These are phyloP conservation scores for Volucella inanis DNA, from an alignment of 2,888 invertebrate species.

Conservation along the genomic window DNA sequence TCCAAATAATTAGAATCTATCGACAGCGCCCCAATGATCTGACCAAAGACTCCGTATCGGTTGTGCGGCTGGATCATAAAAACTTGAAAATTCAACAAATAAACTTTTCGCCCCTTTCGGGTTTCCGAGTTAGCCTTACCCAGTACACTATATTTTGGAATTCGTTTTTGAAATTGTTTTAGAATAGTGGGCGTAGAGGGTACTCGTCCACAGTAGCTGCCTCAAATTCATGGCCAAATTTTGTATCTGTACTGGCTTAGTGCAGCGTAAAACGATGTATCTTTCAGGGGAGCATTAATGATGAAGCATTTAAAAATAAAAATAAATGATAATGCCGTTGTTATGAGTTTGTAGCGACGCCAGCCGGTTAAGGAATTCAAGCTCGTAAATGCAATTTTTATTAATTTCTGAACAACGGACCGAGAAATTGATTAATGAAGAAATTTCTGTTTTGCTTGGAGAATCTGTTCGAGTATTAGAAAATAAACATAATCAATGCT, in stretches of 20 bases:
- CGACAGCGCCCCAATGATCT: constrained; percentile 59
- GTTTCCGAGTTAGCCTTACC: not conserved
- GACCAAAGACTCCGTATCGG: constrained; percentile 72
- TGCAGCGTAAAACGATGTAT: not conserved
- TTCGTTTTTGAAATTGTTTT: constrained; percentile 23
- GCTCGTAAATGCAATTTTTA: constrained; percentile 72
- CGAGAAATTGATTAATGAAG: constrained; percentile 55
- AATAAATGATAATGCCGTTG: constrained; percentile 67
- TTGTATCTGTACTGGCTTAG: constrained; percentile 7
- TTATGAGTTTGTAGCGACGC: constrained; percentile 67
- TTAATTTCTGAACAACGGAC: constrained; percentile 62
- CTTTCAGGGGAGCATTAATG: constrained; percentile 51
- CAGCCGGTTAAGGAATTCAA: constrained; percentile 67
- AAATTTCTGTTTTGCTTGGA: constrained; percentile 66
- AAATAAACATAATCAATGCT: constrained; percentile 57
- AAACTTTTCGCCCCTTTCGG: constrained; percentile 28
- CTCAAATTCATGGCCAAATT: constrained; percentile 51
- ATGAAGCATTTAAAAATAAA: constrained; percentile 57
- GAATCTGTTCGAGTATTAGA: constrained; percentile 74
- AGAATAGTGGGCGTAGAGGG: constrained; percentile 63
- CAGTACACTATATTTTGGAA: constrained; percentile 9
- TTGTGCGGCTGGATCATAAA: constrained; percentile 65
- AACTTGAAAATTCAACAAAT: constrained; percentile 41
- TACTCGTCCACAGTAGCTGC: constrained; percentile 37
- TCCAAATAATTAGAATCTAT: constrained; percentile 63